Evolutionary conservation across 2,113 vertebrate species (phyloP).

Genomic region (Perca fluviatilis): DNA sequence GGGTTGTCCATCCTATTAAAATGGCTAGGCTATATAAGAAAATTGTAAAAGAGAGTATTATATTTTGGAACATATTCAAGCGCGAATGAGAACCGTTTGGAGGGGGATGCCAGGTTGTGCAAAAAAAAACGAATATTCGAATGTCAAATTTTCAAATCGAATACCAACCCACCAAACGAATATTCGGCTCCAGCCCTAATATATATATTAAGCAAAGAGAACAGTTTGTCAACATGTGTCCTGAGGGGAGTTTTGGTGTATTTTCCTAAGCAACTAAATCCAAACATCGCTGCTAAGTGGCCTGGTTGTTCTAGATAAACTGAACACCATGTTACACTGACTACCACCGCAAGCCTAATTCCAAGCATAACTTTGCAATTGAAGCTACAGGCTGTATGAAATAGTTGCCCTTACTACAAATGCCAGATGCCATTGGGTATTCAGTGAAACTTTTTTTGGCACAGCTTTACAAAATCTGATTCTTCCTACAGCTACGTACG

Average conservation of each 20-base stretch:
- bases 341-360: no score
- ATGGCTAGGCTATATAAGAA: no score
- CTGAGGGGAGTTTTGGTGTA: constrained; percentile 38
- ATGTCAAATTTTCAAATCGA: no score
- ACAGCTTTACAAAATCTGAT: constrained; percentile 17
- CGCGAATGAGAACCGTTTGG: no score
- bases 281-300: constrained; percentile 53
- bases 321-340: no score
- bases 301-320: constrained; percentile 51
- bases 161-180: no score
- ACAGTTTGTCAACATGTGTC: constrained; percentile 55
- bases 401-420: constrained; percentile 31
- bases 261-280: constrained; percentile 61
- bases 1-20: no score
- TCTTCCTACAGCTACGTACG: constrained; percentile 6
- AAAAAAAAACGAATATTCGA: no score
- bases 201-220: constrained; percentile 48
- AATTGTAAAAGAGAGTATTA: no score
- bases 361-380: constrained; percentile 51
- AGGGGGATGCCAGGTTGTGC: no score
- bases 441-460: constrained; percentile 17
- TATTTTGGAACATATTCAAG: no score
- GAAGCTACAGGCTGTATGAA: constrained; percentile 8
- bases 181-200: no score
- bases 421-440: constrained; percentile 42